phyloP scores from a whole-genome alignment of 1,140 invertebrate genomes.

The Coenobita brevimanus region DNA sequence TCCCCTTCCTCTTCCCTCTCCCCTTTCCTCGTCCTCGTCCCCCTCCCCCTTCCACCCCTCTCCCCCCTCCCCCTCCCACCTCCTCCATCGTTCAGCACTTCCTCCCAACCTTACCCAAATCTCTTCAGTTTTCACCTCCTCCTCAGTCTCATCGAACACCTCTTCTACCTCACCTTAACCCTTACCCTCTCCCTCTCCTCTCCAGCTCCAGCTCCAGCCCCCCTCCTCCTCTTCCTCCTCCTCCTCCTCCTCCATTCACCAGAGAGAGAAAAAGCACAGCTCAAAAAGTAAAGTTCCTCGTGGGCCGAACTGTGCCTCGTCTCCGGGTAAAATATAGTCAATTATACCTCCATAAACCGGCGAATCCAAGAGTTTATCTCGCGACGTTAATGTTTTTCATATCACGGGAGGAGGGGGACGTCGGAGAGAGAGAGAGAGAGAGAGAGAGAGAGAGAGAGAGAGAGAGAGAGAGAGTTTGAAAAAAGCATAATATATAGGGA shows the following conservation, averaged over 20 bases:
- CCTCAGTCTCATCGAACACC: neutral
- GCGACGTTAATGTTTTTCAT: slow-evolving; percentile 64
- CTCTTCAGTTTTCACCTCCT: neutral
- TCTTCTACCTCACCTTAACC: neutral
- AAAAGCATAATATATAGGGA: too few relatives aligned
- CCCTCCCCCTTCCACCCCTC: too few relatives aligned
- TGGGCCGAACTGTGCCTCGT: slow-evolving; percentile 54
- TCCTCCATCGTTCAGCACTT: too few relatives aligned
- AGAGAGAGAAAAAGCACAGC: slow-evolving; percentile 35
- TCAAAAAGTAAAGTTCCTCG: slow-evolving; percentile 46
- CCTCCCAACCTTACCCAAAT: too few relatives aligned
- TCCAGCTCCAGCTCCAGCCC: neutral
- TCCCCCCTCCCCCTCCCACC: too few relatives aligned
- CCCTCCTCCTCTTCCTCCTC: neutral
- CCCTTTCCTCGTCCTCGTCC: too few relatives aligned
- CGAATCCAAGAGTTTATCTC: slow-evolving; percentile 63
- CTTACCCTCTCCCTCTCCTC: neutral
- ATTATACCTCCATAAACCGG: slow-evolving; percentile 62
- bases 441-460: too few relatives aligned
- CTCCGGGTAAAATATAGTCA: slow-evolving; percentile 63
- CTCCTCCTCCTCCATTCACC: neutral
- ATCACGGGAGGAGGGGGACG: slow-evolving; percentile 19
- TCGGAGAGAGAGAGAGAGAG: too few relatives aligned
- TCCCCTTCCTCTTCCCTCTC: too few relatives aligned
- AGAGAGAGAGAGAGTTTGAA: too few relatives aligned